A percentile compares a stretch with the other conserved stretches of the same genome.
phyloP scores from a whole-genome alignment of 1,140 invertebrate species.

The Drosophila serrata region DNA sequence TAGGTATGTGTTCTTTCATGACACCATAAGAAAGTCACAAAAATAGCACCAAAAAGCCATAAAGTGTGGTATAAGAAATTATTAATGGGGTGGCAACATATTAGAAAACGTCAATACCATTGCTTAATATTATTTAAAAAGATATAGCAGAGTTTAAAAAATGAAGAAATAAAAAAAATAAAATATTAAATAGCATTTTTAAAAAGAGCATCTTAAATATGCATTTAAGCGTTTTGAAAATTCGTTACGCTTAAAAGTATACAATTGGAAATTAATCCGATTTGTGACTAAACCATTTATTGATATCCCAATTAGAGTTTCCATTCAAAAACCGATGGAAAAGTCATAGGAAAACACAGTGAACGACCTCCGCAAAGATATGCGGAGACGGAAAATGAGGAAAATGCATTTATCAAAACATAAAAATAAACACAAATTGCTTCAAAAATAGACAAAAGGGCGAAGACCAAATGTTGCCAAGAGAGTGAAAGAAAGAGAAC shows the following conservation, averaged over 20 bases:
- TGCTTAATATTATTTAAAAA: background rate
- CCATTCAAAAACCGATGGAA: slow-evolving; percentile 34
- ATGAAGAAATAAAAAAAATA: background rate
- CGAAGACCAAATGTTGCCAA: slow-evolving; percentile 24
- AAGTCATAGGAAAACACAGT: slow-evolving; percentile 27
- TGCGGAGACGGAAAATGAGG: slow-evolving; percentile 9
- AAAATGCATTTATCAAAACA: slow-evolving; percentile 83
- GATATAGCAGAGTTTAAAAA: background rate
- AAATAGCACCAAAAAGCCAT: slow-evolving; percentile 7
- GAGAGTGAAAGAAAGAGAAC: slow-evolving; percentile 1
- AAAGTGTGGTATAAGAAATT: slow-evolving; percentile 8
- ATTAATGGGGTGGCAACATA: slow-evolving; percentile 4
- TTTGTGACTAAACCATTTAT: slow-evolving; percentile 41
- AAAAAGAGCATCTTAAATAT: background rate
- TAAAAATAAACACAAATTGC: slow-evolving; percentile 83
- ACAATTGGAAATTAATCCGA: slow-evolving; percentile 34
- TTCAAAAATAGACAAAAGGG: slow-evolving; percentile 75
- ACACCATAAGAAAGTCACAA: slow-evolving; percentile 3
- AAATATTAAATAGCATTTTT: too few relatives aligned
- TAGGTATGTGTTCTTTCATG: slow-evolving; percentile 6
- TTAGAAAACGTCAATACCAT: background rate
- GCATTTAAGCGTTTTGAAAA: slow-evolving; percentile 3
- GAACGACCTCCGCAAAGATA: slow-evolving; percentile 71
- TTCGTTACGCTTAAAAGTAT: slow-evolving; percentile 12
- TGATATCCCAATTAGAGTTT: slow-evolving; percentile 55